Conservation (phyloP, 2,113 vertebrate genomes). For the Puntigrus tetrazona region DNA sequence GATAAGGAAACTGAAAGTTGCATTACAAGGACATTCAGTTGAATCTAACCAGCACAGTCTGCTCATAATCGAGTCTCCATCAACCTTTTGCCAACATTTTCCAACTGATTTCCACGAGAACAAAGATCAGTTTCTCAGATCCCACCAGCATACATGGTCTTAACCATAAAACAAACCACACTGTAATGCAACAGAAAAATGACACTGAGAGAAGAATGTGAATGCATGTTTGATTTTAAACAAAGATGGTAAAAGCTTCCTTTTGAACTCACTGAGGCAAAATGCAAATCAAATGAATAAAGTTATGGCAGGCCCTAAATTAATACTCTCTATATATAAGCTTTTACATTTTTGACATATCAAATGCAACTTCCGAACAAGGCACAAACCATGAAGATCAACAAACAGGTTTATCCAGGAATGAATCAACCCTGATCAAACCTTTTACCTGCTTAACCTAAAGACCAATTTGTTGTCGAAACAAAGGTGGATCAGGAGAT, state of each 20-base stretch:
- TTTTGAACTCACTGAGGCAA: conserved; percentile 55
- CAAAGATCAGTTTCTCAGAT: conserved; percentile 43
- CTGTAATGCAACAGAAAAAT: conserved; percentile 56
- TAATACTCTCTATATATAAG: conserved; percentile 67
- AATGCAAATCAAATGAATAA: conserved; percentile 56
- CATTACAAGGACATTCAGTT: conserved; percentile 76
- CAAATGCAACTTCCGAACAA: conserved; percentile 77
- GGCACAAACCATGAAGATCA: conserved; percentile 77
- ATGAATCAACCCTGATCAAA: conserved; percentile 55
- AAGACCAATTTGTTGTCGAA: conserved; percentile 57
- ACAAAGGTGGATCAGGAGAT: conserved; percentile 64
- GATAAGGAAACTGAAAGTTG: conserved; percentile 71
- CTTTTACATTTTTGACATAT: conserved; percentile 64
- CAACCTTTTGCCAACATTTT: conserved; percentile 74
- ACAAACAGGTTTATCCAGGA: conserved; percentile 62
- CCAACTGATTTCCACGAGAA: conserved; percentile 56
- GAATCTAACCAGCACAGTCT: conserved; percentile 72
- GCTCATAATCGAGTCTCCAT: conserved; percentile 62
- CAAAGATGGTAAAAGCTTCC: conserved; percentile 53
- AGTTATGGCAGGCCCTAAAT: conserved; percentile 63
- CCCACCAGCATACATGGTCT: conserved; percentile 52
- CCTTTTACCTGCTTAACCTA: conserved; percentile 45
- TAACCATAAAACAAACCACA: conserved; percentile 57
- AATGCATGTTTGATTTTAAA: conserved; percentile 42
- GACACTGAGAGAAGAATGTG: conserved; percentile 55